Evolutionary conservation across 2,888 invertebrate species (phyloP).

Genomic region (Oscheius sp.): DNA sequence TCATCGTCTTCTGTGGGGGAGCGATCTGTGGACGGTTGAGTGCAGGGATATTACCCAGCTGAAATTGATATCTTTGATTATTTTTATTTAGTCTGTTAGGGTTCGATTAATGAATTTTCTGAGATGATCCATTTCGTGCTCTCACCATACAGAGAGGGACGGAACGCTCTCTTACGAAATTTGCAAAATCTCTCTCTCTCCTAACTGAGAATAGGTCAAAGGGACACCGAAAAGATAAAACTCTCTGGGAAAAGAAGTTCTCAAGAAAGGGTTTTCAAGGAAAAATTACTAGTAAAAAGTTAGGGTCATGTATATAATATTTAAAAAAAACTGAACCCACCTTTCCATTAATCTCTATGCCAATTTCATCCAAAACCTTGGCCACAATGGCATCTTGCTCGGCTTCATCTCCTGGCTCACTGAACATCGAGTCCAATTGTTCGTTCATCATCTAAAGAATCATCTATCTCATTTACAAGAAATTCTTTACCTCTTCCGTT

Average conservation of each 20-base stretch:
- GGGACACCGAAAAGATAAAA: too few species aligned
- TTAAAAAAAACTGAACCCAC: too few species aligned
- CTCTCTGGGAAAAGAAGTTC: neutral
- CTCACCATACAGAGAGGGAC: too few species aligned
- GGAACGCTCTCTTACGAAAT: too few species aligned
- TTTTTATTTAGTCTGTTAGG: neutral
- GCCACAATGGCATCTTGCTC: slow-evolving; percentile 87
- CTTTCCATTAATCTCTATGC: slow-evolving; percentile 90
- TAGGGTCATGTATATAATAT: too few species aligned
- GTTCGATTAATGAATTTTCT: neutral
- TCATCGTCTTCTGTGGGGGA: slow-evolving; percentile 3
- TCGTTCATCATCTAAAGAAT: slow-evolving; percentile 78
- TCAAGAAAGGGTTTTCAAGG: neutral
- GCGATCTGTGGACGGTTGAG: too few species aligned
- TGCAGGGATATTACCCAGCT: too few species aligned
- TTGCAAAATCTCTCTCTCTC: too few species aligned
- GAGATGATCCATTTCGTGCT: too few species aligned
- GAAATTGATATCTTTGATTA: neutral
- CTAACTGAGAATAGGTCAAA: neutral
- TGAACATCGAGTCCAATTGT: slow-evolving; percentile 86
- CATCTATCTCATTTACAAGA: neutral
- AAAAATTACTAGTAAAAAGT: too few species aligned
- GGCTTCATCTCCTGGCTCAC: slow-evolving; percentile 88
- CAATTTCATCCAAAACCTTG: slow-evolving; percentile 92
- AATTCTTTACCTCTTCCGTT: slow-evolving; percentile 85